Percentiles rank a stretch among this genome's conserved stretches.
Conservation (phyloP, 2,113 vertebrate genomes). For the Notiomystis cincta region DNA sequence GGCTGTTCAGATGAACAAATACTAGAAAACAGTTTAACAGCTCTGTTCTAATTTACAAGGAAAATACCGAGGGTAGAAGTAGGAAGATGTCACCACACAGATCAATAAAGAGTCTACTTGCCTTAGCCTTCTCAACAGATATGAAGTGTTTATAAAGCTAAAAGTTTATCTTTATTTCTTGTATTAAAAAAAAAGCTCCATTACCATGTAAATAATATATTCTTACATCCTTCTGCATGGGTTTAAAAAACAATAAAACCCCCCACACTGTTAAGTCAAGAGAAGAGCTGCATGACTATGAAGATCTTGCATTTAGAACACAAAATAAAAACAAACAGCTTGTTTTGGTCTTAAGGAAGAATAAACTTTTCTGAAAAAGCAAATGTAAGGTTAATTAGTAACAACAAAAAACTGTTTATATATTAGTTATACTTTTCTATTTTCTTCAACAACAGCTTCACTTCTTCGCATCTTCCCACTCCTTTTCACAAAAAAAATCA, state of each 20-base stretch:
- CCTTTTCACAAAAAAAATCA: neutral
- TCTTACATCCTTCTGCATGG: neutral
- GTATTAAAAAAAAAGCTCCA: neutral
- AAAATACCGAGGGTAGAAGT: neutral
- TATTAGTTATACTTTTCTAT: neutral
- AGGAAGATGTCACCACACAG: neutral
- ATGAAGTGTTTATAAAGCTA: neutral
- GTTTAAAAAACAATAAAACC: neutral
- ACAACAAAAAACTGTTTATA: neutral
- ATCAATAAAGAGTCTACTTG: neutral
- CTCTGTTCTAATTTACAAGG: neutral
- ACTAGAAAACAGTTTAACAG: neutral
- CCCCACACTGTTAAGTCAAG: neutral
- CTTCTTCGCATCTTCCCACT: neutral
- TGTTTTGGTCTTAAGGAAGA: neutral
- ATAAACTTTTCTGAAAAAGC: neutral
- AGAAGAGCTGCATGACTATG: neutral
- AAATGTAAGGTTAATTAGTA: neutral
- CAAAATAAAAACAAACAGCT: neutral
- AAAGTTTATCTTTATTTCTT: neutral
- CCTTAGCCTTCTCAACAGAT: neutral
- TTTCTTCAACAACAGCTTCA: neutral
- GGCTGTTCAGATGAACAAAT: neutral
- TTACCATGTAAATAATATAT: neutral
- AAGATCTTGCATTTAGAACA: neutral